Conservation (phyloP, 53 echinoderm and acorn worm species). For the Holothuria leucospilota region DNA sequence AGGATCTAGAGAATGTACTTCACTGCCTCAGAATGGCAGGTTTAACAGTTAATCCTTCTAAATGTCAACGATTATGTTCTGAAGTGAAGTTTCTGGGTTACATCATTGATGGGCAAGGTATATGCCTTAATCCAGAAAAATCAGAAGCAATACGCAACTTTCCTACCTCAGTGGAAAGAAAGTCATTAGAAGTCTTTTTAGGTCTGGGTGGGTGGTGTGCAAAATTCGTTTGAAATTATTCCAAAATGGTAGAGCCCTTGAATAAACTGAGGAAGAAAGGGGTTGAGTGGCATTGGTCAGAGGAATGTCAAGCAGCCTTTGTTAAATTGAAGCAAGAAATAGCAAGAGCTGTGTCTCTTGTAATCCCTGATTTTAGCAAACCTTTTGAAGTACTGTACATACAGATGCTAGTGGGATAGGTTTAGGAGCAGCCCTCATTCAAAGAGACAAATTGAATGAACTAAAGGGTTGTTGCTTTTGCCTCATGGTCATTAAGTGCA, state of each 20-base stretch:
- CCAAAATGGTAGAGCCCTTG: slow-evolving; percentile 44
- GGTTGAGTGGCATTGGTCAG: slow-evolving; percentile 45
- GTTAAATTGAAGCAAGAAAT: slow-evolving; percentile 29
- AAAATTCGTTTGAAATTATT: slow-evolving; percentile 27
- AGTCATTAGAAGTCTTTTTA: slow-evolving; percentile 40
- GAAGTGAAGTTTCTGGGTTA: slow-evolving; percentile 26
- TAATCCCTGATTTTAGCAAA: slow-evolving; percentile 32
- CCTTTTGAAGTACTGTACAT: slow-evolving; percentile 48
- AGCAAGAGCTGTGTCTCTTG: slow-evolving; percentile 27
- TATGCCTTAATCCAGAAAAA: slow-evolving; percentile 10
- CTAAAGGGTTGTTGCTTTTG: slow-evolving; percentile 53
- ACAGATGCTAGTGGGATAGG: too few relatives aligned
- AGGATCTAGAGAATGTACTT: slow-evolving; percentile 1
- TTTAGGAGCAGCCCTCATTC: slow-evolving; percentile 7
- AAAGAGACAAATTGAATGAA: not conserved
- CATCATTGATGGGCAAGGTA: slow-evolving; percentile 1
- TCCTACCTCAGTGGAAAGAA: not conserved
- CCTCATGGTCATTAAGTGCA: slow-evolving; percentile 36
- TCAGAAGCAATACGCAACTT: slow-evolving; percentile 10
- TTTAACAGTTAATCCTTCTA: slow-evolving; percentile 45
- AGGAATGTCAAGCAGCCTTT: slow-evolving; percentile 45
- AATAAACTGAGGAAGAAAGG: slow-evolving; percentile 30
- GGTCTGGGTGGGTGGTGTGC: slow-evolving; percentile 55
- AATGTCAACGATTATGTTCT: slow-evolving; percentile 42
- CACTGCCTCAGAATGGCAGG: slow-evolving; percentile 7